Conservation (phyloP, 2,113 vertebrate genomes). For the Pipa parva region DNA sequence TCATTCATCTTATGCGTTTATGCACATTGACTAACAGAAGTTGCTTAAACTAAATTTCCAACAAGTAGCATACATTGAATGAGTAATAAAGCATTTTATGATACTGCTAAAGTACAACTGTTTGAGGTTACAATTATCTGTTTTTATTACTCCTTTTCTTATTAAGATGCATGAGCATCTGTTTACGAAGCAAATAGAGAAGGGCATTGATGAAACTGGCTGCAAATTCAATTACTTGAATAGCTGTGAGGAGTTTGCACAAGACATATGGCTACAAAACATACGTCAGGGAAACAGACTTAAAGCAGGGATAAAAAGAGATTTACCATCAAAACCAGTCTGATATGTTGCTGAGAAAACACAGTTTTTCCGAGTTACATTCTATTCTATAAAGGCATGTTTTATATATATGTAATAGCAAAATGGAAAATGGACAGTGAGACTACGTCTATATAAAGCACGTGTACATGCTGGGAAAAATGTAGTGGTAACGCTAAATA, state of each 20-base stretch:
- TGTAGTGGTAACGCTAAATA: not conserved
- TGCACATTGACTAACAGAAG: conserved; percentile 10
- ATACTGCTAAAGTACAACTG: conserved; percentile 10
- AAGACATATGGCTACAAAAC: conserved; percentile 4
- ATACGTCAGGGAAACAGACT: not conserved
- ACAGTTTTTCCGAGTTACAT: not conserved
- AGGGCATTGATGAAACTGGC: conserved; percentile 8
- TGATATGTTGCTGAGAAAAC: not conserved
- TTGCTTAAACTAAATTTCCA: conserved; percentile 6
- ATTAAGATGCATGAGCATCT: conserved; percentile 14
- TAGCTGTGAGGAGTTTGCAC: conserved; percentile 8
- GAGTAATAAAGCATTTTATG: conserved; percentile 14
- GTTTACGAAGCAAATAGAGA: conserved; percentile 1
- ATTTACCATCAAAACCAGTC: not conserved
- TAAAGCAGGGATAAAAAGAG: not conserved
- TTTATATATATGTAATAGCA: too few species aligned
- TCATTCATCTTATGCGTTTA: not conserved
- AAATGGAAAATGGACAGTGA: too few species aligned
- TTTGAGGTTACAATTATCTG: conserved; percentile 11
- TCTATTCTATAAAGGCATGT: too few species aligned
- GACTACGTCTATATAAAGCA: too few species aligned
- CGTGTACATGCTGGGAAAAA: too few species aligned
- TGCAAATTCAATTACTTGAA: conserved; percentile 18
- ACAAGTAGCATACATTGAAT: not conserved
- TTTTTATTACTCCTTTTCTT: conserved; percentile 11